Evolutionary conservation across 1,140 invertebrate genomes (phyloP).

Genomic region (Dolichoris vasculosae): DNA sequence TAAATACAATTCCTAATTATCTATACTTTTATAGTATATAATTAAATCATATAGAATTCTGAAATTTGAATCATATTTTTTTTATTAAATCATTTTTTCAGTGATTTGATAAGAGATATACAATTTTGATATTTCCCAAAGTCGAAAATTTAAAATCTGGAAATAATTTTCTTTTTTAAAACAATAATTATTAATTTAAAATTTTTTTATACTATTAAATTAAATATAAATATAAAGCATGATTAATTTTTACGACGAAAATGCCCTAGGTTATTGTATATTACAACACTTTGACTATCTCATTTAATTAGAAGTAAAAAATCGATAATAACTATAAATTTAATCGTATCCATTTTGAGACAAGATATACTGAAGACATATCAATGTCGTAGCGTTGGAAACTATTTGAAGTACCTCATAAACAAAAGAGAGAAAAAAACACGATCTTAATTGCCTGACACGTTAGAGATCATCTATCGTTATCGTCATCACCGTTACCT

Average conservation of each 20-base stretch:
- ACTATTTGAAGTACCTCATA: neutral
- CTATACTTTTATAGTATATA: neutral
- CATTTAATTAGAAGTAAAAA: too few relatives aligned
- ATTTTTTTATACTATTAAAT: neutral
- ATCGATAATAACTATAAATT: neutral
- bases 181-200: neutral
- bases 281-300: too few relatives aligned
- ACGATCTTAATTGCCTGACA: neutral
- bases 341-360: too few relatives aligned
- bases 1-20: neutral
- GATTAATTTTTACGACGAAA: neutral
- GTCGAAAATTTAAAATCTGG: too few relatives aligned
- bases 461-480: neutral
- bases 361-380: neutral
- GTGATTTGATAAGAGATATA: too few relatives aligned
- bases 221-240: neutral
- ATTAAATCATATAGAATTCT: neutral
- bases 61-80: neutral
- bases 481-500: neutral
- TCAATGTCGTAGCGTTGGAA: neutral
- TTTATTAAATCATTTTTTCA: too few relatives aligned
- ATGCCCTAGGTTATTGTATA: too few relatives aligned
- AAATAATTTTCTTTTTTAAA: too few relatives aligned
- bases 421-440: conserved; percentile 7
- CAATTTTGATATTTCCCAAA: too few relatives aligned